Evolutionary conservation across 2,888 invertebrate species (phyloP), one percentile per base, ranked within the genome.

Genomic region (Galerucella nymphaeae): DNA sequence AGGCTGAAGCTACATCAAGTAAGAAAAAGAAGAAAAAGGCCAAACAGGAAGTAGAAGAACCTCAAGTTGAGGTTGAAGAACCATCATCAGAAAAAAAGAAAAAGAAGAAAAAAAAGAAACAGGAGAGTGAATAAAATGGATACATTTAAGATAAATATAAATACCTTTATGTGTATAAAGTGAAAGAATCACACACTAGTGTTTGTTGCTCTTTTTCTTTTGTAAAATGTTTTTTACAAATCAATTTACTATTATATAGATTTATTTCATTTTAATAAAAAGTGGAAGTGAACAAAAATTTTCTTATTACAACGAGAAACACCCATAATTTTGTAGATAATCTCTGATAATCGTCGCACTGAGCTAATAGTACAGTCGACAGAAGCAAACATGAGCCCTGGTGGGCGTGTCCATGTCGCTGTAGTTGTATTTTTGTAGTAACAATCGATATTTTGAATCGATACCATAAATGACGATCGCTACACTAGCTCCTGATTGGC

Each of bases 11-110:
- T 58, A 75, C 64, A 78, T 55, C 76, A 45, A 82, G 81, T 76
- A 83, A 81, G 71, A 80, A 82, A 70, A 80, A 82, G 59, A 82
- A 83, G 72, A 82, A 83, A 74, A 80, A 81, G 70, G 71, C 53
- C n/a, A 79, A 80, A 76, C 74, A 80, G 68, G 76, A 79, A 76
- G 10, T 71, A 4, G 72, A 73, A 16, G 76, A 74, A 71, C 62
- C 62, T 20, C 68, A 75, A 70, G 74, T 77, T 63, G 63, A 67
- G 57, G 30, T 57, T 13, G 71, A 73, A 63, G 71, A 66, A 57
- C 57, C 57, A 23, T 45, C 69, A 38, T 66, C 73, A 81, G 78
- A 68, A 45, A 77, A 18, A 77, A 81, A 77, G 75, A 81, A 75
- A 75, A 80, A 76, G 72, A 80, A 76, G 68, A 70, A 71, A 62